These are phyloP conservation scores for Paratrypauchen microcephalus DNA, from an alignment of 2,797 vertebrate species.

Conservation along the genomic window DNA sequence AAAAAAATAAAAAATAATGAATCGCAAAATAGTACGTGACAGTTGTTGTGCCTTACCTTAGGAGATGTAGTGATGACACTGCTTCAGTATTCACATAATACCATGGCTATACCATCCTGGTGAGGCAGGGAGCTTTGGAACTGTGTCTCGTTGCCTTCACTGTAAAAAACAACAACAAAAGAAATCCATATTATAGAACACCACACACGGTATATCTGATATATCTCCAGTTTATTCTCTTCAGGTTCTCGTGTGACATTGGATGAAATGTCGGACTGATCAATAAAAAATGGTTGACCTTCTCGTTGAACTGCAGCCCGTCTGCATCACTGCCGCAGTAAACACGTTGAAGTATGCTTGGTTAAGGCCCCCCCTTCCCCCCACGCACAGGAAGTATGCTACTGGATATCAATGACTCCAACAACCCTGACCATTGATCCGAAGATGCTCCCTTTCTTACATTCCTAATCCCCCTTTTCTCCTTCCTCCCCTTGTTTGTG, in stretches of 20 bases:
- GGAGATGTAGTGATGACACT: conserved; percentile 41
- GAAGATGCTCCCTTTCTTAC: conserved; percentile 23
- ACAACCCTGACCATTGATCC: conserved; percentile 62
- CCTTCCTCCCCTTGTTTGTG: conserved; percentile 3
- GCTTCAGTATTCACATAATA: conserved; percentile 67
- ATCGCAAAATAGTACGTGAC: too few species aligned
- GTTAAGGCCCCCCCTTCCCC: conserved; percentile 29
- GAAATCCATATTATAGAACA: not conserved
- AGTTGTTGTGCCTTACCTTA: conserved; percentile 49
- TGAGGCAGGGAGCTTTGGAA: conserved; percentile 30
- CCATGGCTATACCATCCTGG: conserved; percentile 40
- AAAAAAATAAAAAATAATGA: too few species aligned
- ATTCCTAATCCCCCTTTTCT: conserved; percentile 7
- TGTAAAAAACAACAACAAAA: conserved; percentile 7
- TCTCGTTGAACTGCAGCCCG: not conserved
- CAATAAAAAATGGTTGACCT: conserved; percentile 30
- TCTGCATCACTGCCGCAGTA: conserved; percentile 17
- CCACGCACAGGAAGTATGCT: conserved; percentile 46
- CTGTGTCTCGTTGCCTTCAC: conserved; percentile 27
- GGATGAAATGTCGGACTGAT: conserved; percentile 14
- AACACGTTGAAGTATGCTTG: conserved; percentile 31
- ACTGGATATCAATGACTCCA: conserved; percentile 63
- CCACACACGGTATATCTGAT: not conserved
- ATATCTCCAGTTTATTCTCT: conserved; percentile 6
- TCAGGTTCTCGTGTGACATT: conserved; percentile 12